Conservation (phyloP, 1,140 invertebrate species). For the Magallana ariakensis region DNA sequence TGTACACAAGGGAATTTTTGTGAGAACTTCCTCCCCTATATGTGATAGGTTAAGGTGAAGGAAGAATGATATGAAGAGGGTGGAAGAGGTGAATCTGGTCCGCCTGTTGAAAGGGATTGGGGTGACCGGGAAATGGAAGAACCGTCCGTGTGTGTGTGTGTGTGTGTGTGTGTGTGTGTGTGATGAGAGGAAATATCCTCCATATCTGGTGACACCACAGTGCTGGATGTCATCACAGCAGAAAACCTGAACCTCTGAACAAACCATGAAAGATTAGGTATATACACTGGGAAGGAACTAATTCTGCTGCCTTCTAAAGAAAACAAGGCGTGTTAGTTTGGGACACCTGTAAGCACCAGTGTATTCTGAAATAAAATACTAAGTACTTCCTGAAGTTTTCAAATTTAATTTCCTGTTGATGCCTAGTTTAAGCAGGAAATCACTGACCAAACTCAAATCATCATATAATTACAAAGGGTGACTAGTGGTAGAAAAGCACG, state of each 20-base stretch:
- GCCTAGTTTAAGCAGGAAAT: neutral
- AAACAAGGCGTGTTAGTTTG: neutral
- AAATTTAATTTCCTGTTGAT: neutral
- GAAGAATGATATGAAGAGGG: slow-evolving; percentile 27
- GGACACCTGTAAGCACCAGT: neutral
- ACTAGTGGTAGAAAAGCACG: neutral
- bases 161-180: neutral
- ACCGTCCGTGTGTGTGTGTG: too few species aligned
- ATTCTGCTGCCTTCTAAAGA: neutral
- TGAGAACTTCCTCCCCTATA: neutral
- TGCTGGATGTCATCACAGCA: slow-evolving; percentile 23
- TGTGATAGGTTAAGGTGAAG: neutral
- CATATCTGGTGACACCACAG: neutral
- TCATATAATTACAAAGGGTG: neutral
- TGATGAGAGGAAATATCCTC: neutral
- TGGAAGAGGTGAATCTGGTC: slow-evolving; percentile 16
- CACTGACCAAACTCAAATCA: neutral
- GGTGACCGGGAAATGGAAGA: neutral
- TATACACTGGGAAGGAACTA: neutral
- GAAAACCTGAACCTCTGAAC: neutral
- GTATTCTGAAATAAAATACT: neutral
- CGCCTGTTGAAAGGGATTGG: neutral
- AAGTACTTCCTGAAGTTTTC: neutral
- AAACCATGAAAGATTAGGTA: slow-evolving; percentile 2
- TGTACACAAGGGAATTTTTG: neutral